phyloP scores from a whole-genome alignment of 92 coral and sea anemone genomes.

The Paramuricea clavata region DNA sequence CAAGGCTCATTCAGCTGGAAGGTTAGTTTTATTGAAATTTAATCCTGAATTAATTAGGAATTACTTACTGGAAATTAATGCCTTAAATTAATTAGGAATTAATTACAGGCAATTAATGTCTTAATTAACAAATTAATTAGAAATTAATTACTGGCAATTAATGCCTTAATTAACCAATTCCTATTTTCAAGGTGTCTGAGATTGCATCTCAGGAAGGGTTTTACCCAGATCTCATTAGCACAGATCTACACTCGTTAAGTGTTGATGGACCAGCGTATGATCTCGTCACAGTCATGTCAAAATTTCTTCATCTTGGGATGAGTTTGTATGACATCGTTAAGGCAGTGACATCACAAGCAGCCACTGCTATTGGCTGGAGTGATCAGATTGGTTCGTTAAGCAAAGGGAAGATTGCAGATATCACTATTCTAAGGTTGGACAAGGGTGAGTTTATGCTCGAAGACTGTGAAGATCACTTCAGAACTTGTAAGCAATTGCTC shows the following conservation, averaged over 20 bases:
- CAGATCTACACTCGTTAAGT: conserved; percentile 78
- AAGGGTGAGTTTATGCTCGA: conserved; percentile 73
- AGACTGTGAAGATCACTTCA: conserved; percentile 76
- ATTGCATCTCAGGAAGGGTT: conserved; percentile 80
- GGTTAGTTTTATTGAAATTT: neutral
- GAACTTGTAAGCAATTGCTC: conserved; percentile 58
- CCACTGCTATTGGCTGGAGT: conserved; percentile 76
- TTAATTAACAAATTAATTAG: no score
- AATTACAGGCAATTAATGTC: no score
- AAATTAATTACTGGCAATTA: neutral
- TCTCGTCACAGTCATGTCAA: conserved; percentile 80
- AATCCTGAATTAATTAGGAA: no score
- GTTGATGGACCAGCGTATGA: conserved; percentile 83
- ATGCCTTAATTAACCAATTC: no score
- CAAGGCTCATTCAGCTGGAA: conserved; percentile 90
- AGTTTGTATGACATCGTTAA: conserved; percentile 77
- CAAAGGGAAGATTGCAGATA: conserved; percentile 69
- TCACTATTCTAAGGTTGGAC: conserved; percentile 69
- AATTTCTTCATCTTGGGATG: conserved; percentile 86
- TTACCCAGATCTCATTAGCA: conserved; percentile 87
- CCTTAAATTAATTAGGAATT: no score
- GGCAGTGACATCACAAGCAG: conserved; percentile 83
- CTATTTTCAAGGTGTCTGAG: conserved; percentile 71
- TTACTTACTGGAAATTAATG: neutral
- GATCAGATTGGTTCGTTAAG: conserved; percentile 76